Conservation (phyloP, 2,797 vertebrate species). For the Thripadectes ignobilis region DNA sequence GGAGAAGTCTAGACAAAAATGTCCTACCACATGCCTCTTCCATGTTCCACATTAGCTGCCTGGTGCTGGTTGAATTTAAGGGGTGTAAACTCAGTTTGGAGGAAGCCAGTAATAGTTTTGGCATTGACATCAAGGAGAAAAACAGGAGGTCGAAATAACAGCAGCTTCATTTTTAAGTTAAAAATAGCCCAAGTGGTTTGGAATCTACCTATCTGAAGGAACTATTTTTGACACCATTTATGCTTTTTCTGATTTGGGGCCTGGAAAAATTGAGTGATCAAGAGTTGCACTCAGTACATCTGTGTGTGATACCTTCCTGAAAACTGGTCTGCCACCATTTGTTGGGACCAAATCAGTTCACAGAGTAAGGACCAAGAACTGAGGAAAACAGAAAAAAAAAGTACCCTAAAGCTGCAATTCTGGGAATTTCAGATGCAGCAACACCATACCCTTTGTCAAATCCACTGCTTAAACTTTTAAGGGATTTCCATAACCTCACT, state of each 20-base stretch:
- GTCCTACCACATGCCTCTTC: not conserved
- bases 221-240: not conserved
- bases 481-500: not conserved
- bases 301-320: not conserved
- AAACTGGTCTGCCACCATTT: not conserved
- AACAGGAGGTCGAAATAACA: not conserved
- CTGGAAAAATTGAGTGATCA: not conserved
- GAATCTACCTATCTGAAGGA: not conserved
- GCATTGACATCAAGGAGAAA: not conserved
- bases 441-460: not conserved
- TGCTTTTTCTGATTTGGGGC: not conserved
- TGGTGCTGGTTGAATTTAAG: not conserved
- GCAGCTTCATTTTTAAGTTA: conserved; percentile 16
- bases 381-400: not conserved
- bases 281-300: not conserved
- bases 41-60: not conserved
- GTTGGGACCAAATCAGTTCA: not conserved
- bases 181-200: conserved; percentile 7
- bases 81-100: conserved; percentile 1
- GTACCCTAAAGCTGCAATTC: not conserved
- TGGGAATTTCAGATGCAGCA: not conserved
- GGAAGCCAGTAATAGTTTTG: not conserved
- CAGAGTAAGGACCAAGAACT: not conserved
- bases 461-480: not conserved
- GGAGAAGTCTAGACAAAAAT: not conserved